Evolutionary conservation across 2,888 invertebrate species (phyloP), one percentile per base, ranked within the genome.

Genomic region (Anthrax anthrax): DNA sequence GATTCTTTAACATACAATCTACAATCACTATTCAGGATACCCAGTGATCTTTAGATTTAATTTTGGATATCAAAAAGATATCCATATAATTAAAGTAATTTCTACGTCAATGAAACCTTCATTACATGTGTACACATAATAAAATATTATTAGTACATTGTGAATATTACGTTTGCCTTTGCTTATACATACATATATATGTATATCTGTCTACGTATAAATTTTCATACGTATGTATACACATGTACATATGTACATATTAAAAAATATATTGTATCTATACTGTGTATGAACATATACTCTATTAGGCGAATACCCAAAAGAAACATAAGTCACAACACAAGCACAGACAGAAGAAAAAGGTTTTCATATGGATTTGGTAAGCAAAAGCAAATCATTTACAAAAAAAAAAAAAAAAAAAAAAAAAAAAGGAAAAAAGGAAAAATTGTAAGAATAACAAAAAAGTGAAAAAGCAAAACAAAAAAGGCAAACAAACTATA

Each of bases 381-480:
- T 16, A 16, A 36, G 32, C 12, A 42, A 42, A 42, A 42, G 29
- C 42, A 42, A 29, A 42, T 42, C 34, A 42, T 12, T 42, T 42
- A 32, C 18, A 34, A 17, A 23, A 6, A 6, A 23, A 6, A 23
- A 23, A 23, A 23, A 23, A 23, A 4, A 23, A 23, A 23, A 23
- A 23, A 23, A 23, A 23, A 23, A 23, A 6, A 23, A 4, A 23
- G 4, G 23, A 23, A 8, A 23, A 23, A 23, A 23, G 23, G 4
- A 8, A 23, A 8, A 23, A 23, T 6, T 6, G 23, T 23, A 23
- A 23, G 8, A 23, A 23, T 23, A 23, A 23, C 23, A 23, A 23
- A 23, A 23, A 23, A 23, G 4, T 8, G 5, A 23, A 23, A n/a
- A n/a, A 23, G 8, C 23, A 23, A 23, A 23, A 23, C 4, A 23